Conservation (phyloP, 2,113 vertebrate genomes). For the Mobula hypostoma region DNA sequence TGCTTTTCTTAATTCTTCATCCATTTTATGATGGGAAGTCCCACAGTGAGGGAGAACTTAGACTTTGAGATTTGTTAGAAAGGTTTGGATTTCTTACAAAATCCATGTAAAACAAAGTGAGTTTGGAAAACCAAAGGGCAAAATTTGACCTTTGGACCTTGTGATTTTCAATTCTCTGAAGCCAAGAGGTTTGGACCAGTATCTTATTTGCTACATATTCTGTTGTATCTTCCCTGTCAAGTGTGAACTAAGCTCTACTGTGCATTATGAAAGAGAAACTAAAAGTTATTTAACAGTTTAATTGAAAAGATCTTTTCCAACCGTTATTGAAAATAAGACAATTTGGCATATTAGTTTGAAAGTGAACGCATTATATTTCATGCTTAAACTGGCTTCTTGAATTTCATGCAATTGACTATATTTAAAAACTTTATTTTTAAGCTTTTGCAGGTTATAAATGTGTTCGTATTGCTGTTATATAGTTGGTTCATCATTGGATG, state of each 20-base stretch:
- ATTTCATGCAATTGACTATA: conserved; percentile 41
- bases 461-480: neutral
- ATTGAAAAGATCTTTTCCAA: neutral
- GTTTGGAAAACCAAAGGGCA: neutral
- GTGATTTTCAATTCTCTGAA: neutral
- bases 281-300: neutral
- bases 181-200: neutral
- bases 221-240: neutral
- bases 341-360: neutral
- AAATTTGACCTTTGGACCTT: neutral
- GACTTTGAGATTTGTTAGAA: too few species aligned
- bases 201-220: neutral
- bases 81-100: neutral
- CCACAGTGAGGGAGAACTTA: neutral
- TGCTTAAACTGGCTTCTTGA: conserved; percentile 35
- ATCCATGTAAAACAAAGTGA: neutral
- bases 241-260: neutral
- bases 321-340: conserved; percentile 39
- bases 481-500: neutral
- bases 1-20: neutral
- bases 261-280: neutral
- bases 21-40: neutral
- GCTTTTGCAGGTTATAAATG: neutral
- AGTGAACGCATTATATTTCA: neutral
- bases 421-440: conserved; percentile 42